Evolutionary conservation across 2,888 invertebrate species (phyloP).

Genomic region (Nemotelus pantherinus): DNA sequence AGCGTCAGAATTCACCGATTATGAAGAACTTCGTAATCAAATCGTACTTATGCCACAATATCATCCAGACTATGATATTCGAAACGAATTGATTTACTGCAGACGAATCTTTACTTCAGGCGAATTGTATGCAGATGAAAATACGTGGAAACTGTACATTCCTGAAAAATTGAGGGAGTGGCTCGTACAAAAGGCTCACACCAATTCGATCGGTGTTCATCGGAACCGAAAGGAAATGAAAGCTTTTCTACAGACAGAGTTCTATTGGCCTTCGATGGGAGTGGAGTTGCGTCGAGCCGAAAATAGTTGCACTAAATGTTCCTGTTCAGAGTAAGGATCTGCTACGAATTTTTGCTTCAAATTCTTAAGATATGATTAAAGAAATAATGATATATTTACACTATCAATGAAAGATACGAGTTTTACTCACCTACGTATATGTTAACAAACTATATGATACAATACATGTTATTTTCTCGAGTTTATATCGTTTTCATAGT

Average conservation of each 20-base stretch:
- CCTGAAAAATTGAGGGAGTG: background rate
- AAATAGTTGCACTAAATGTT: background rate
- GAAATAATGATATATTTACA: too few species aligned
- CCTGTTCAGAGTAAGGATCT: too few species aligned
- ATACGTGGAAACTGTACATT: slow-evolving; percentile 18
- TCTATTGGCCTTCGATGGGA: slow-evolving; percentile 13
- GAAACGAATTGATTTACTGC: background rate
- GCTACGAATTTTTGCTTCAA: too few species aligned
- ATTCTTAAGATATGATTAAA: too few species aligned
- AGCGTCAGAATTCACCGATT: background rate
- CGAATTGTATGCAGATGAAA: background rate
- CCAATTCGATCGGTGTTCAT: background rate
- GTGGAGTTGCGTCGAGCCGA: background rate
- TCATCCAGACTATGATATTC: slow-evolving; percentile 10
- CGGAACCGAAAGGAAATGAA: background rate
- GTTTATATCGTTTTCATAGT: background rate
- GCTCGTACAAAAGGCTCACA: background rate
- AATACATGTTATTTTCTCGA: too few species aligned
- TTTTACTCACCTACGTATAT: too few species aligned
- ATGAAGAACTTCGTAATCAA: background rate
- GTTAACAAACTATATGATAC: too few species aligned
- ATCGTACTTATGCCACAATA: background rate
- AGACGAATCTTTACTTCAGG: background rate
- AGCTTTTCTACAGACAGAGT: background rate
- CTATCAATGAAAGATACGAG: too few species aligned